phyloP scores from a whole-genome alignment of 2,113 vertebrate species.

The Empidonax alnorum region DNA sequence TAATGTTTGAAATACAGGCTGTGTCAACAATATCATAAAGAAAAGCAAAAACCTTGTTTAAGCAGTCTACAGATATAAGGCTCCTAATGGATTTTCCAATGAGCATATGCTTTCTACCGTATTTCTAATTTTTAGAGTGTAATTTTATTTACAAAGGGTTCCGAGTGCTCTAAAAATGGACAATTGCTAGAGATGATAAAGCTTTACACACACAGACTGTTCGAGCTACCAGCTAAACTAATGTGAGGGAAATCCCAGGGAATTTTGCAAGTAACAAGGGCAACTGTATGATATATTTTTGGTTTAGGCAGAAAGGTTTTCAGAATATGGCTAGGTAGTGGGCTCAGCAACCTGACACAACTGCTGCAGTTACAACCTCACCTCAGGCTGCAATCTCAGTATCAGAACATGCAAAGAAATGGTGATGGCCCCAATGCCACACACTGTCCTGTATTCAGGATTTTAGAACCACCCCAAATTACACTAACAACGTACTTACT shows the following conservation, averaged over 20 bases:
- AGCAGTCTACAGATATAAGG: not conserved
- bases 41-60: not conserved
- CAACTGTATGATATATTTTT: not conserved
- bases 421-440: fast-evolving
- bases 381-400: not conserved
- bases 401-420: not conserved
- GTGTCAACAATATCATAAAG: not conserved
- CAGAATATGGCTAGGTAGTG: too few relatives aligned
- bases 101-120: not conserved
- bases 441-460: fast-evolving
- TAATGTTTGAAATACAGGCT: not conserved
- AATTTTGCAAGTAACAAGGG: not conserved
- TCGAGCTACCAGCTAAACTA: not conserved
- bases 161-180: not conserved
- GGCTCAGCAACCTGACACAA: not conserved
- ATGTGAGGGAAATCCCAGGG: not conserved
- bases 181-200: not conserved
- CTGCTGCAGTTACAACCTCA: not conserved
- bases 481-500: not conserved
- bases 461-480: not conserved
- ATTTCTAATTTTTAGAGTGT: not conserved
- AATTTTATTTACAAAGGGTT: not conserved
- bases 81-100: not conserved
- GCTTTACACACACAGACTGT: not conserved
- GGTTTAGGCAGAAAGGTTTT: not conserved